phyloP scores from a whole-genome alignment of 2,113 vertebrate genomes.

The Campylorhamphus procurvoides region DNA sequence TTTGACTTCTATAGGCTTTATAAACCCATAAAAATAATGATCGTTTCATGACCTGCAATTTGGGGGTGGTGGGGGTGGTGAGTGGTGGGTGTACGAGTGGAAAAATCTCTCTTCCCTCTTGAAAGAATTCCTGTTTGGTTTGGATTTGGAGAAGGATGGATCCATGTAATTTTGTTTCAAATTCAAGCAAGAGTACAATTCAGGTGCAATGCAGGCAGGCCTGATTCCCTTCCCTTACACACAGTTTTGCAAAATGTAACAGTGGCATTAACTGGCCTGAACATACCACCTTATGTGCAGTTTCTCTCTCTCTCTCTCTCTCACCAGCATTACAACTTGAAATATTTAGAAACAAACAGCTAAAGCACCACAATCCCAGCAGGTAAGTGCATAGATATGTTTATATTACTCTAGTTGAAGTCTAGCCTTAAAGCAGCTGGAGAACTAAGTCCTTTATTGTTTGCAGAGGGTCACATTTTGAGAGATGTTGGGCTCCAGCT shows the following conservation, averaged over 20 bases:
- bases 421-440: neutral
- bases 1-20: conserved; percentile 71
- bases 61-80: neutral
- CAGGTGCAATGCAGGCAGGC: neutral
- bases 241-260: neutral
- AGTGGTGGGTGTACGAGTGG: neutral
- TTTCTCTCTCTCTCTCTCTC: neutral
- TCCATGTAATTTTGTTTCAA: neutral
- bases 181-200: neutral
- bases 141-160: neutral
- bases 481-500: neutral
- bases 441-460: neutral
- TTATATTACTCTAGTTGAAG: neutral
- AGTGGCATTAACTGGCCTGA: neutral
- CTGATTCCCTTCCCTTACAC: neutral
- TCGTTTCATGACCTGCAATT: conserved; percentile 52
- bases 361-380: neutral
- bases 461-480: neutral
- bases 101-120: conserved; percentile 9
- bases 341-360: neutral
- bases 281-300: neutral
- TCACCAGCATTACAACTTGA: neutral
- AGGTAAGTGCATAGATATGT: neutral
- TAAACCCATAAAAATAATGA: conserved; percentile 67
- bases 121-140: conserved; percentile 20